A percentile compares a stretch with the other conserved stretches of the same genome.
These are phyloP conservation scores for Eupeodes luniger DNA, from an alignment of 2,888 invertebrate genomes.

Conservation along the genomic window DNA sequence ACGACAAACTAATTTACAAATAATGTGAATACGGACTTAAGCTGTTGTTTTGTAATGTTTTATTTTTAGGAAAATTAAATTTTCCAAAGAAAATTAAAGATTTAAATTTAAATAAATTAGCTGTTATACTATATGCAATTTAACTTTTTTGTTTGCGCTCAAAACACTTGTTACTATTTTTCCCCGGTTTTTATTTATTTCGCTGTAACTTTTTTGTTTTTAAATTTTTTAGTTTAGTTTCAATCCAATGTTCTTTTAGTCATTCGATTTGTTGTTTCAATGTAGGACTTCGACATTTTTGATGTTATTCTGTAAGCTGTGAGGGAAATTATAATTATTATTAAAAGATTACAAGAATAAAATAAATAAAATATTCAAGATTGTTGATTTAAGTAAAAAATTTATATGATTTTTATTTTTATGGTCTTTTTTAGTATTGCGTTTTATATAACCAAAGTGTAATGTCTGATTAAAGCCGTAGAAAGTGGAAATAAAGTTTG, in stretches of 20 bases:
- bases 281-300: conserved; percentile 82
- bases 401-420: too few species aligned
- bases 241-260: conserved; percentile 68
- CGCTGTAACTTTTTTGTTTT: conserved; percentile 21
- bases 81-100: conserved; percentile 33
- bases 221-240: conserved; percentile 38
- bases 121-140: conserved; percentile 32
- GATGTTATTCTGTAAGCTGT: conserved; percentile 81
- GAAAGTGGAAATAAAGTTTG: not conserved
- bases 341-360: not conserved
- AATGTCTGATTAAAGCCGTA: conserved; percentile 17
- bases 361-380: not conserved
- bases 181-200: conserved; percentile 42
- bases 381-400: not conserved
- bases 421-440: not conserved
- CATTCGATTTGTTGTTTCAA: conserved; percentile 75
- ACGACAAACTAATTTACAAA: conserved; percentile 49
- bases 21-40: conserved; percentile 51
- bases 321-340: conserved; percentile 64
- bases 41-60: conserved; percentile 35
- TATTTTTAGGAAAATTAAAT: conserved; percentile 49
- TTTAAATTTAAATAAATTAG: conserved; percentile 3
- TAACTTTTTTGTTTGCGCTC: conserved; percentile 32
- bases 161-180: conserved; percentile 59
- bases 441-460: conserved; percentile 6